Evolutionary conservation across 2,113 vertebrate genomes (phyloP).

Genomic region (Pseudonaja textilis): DNA sequence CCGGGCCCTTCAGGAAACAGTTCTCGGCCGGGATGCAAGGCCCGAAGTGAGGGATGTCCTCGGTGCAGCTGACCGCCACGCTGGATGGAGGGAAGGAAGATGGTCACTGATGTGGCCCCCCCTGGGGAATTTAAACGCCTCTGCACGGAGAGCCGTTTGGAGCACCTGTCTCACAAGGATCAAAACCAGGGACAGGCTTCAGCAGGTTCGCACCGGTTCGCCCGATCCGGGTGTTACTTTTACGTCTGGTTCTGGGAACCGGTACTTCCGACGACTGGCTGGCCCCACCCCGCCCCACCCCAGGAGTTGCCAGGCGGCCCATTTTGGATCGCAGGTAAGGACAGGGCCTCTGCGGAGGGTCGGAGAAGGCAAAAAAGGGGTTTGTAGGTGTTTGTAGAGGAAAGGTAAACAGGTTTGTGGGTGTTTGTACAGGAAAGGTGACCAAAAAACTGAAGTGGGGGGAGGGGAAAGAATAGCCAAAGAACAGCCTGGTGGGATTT

Average conservation of each 20-base stretch:
- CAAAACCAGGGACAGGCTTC: no score
- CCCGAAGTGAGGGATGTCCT: constrained; percentile 88
- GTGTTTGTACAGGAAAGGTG: background rate
- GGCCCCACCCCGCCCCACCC: no score
- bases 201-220: no score
- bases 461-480: background rate
- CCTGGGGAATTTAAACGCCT: background rate
- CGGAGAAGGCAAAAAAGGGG: no score
- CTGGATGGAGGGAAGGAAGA: constrained; percentile 50
- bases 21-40: constrained; percentile 81
- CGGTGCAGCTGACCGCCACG: constrained; percentile 87
- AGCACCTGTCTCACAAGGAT: background rate
- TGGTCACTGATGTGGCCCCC: background rate
- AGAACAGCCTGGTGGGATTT: background rate
- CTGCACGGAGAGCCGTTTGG: background rate
- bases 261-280: no score
- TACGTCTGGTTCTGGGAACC: no score
- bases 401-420: no score
- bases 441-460: background rate
- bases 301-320: no score
- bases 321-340: no score
- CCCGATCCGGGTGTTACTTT: no score
- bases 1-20: constrained; percentile 75
- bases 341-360: no score
- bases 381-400: background rate